Base-by-base conservation (phyloP, 2,113 vertebrate species). In the Aspidoscelis tigris region DNA sequence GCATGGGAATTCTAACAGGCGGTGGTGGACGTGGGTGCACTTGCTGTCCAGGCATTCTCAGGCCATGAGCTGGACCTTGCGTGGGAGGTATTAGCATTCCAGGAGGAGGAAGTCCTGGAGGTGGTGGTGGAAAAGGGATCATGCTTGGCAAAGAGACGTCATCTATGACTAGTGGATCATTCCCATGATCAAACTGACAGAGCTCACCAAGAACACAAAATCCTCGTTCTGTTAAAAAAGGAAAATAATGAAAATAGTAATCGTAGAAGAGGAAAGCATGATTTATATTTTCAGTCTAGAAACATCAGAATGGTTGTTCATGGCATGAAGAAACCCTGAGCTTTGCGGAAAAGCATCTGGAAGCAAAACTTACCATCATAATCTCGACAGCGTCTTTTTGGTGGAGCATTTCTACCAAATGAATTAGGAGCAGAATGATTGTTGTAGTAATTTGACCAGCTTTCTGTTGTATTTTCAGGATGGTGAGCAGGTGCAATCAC, bases 141-240 rank as follows among this genome's bases (percentile, higher is more conserved):
- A 99, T 99, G 80, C 96, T 97, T 3, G 98, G 98, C 89, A 99
- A 91, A 88, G 97, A 98, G 81, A 98, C 98, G 82, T 99, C 98
- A 76, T 99, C 98, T 8, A 99, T 98, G 8, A 99, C 97, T 69
- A 99, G 92, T 1, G 98, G 98, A 88, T 99, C 98, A 61, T 97
- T 98, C 80, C 99, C 98, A 58, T 99, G 98, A 90, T 99, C 98
- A 47, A 98, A 99, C 14, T 96, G 98, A 96, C 98, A 99, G 61
- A 98, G 97, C 61, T 99, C 98, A 7, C 98, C 99, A 44, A 98
- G 98, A 12, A 99, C 97, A 58, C 99, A 99, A 93, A 98, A 99
- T 70, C 99, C 99, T 95, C 99, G 98, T 93, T 99, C 99, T 99
- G 96, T 68, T 91, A 66, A 87, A 85, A 74, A 92, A 41, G 4